Base-by-base conservation (phyloP, 2,888 invertebrate genomes). In the Galeopsomyia nigrocyanea region DNA sequence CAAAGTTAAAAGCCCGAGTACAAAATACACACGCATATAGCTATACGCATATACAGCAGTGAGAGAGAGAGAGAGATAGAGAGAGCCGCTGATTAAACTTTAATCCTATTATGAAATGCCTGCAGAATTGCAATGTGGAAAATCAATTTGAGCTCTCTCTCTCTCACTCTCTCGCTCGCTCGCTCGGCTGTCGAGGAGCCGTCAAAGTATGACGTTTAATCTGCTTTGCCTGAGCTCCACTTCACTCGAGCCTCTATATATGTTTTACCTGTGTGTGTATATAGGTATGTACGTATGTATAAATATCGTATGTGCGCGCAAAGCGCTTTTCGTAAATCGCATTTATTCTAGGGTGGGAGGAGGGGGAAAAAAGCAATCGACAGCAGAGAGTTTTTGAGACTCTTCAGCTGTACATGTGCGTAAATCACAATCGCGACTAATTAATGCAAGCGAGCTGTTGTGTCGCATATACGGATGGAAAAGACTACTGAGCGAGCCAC, bases 401-500 rank as follows among this genome's bases (percentile, higher is more conserved):
- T 56, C 49, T 67, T 26, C 22, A 53, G 19, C 9, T 53, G 13
- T 51, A 66, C 13, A 39, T 19, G 13, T 39, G 56, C 71, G 58
- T 66, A 68, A 66, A 69, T 75, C 75, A 66, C 75, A 69, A 67
- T 72, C 58, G 66, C 66, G 66, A 68, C 55, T 77, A 76, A 80
- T 81, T 78, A 80, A 79, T 75, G 78, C 60, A 49, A 66, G 74
- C 61, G 22, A 68, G 77, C 68, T 76, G 63, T 56, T n/a, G 17
- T 47, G 10, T 22, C 22, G 22, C 22, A 47, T 16, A 22, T 58
- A 16, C 31, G 5, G 14, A 53, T 19, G 49, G n/a, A 19, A 17
- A 51, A 26, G 26, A 21, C 9, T 73, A n/a, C n/a, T 75, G 76
- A 77, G 79, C 78, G 79, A 76, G 56, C 78, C 74, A 75, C 71